Base-by-base conservation (phyloP, 30 jellyfish, hydroid and myxozoan genomes). In the Rhopilema esculentum region DNA sequence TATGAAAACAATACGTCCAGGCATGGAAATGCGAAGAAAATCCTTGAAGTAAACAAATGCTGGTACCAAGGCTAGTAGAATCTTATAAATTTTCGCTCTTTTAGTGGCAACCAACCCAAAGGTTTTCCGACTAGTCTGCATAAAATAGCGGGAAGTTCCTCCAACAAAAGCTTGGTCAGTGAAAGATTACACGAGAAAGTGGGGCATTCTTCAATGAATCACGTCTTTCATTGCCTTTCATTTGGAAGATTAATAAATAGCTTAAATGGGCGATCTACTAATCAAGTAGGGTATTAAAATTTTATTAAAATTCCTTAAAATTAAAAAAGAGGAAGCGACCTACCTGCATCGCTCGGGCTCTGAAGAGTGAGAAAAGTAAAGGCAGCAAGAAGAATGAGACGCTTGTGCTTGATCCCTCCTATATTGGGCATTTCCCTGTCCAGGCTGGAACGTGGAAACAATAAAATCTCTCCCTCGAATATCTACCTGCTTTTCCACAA, bases 261-360 rank as follows among this genome's bases (percentile, higher is more conserved):
- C 12, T 40, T 40, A 40, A 40, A 40, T 40, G 57, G 57, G 12
- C 12, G 12, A 40, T 2, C 57, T 6, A 40, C 57, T 40, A 40
- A 40, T 40, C 57, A 71, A 30, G 26, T 64, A 52, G 15, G 28
- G 49, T 29, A 71, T 71, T 71, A 71, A 29, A 4, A 7, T 17
- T 27, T 27, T 15, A 67, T 71, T 30, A 73, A 48, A 18, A 73
- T 31, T 40, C 33, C 40, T 1, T 22, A 33, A 73, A 22, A 28
- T 27, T 27, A 28, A 24, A 28, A 16, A 71, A 20, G 69, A 73
- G 69, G 69, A 73, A 73, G 18, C 69, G 69, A 73, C 84, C 22
- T 23, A 73, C 84, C 84, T 30, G 69, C 84, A 0, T 73, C 21
- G 51, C 16, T 73, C 21, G 51, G 22, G 33, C 40, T 22, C 9